Conservation (phyloP, 2,113 vertebrate genomes). For the Tyrannus savana region DNA sequence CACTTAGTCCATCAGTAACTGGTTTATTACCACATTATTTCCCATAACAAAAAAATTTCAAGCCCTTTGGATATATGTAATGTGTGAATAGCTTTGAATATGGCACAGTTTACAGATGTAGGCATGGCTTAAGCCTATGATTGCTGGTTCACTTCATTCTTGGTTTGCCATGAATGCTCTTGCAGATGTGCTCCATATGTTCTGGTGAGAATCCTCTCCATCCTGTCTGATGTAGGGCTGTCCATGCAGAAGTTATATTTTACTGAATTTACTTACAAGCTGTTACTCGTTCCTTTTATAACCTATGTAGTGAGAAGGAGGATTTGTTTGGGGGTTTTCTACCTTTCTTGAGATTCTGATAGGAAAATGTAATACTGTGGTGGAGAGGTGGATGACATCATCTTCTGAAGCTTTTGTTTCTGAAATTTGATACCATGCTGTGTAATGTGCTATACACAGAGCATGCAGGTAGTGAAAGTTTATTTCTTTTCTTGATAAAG, state of each 20-base stretch:
- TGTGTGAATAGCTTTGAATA: not conserved
- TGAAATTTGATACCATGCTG: not conserved
- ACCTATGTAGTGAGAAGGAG: not conserved
- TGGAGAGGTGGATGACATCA: fast-evolving
- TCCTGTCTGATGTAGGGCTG: not conserved
- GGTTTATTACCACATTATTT: not conserved
- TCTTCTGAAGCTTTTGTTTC: not conserved
- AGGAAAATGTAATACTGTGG: not conserved
- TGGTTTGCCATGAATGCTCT: not conserved
- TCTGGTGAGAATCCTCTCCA: not conserved
- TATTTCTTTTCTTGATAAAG: not conserved
- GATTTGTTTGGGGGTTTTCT: not conserved
- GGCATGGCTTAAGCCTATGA: fast-evolving
- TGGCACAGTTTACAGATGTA: not conserved
- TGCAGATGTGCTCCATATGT: fast-evolving
- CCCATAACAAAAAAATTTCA: not conserved
- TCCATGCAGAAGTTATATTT: not conserved
- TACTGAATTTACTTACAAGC: not conserved
- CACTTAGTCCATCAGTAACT: not conserved
- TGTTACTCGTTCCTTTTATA: not conserved
- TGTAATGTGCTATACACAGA: not conserved
- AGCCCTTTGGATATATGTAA: not conserved
- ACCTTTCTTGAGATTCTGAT: not conserved
- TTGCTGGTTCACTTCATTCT: not conserved
- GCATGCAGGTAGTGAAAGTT: not conserved